Conservation (phyloP, 1,140 invertebrate genomes). For the Drosophila leontia region DNA sequence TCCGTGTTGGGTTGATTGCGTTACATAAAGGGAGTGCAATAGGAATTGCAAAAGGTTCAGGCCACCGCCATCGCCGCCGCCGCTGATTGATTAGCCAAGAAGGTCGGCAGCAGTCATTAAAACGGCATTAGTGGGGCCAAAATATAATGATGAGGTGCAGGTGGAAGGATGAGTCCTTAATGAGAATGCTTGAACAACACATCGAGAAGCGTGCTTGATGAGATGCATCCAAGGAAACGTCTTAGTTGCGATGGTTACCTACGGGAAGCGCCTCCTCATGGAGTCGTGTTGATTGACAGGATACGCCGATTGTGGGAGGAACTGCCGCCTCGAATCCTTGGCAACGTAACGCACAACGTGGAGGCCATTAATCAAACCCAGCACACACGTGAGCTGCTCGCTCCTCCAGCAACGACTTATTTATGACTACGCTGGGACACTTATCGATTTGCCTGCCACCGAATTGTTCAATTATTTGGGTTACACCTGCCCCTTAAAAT, state of each 20-base stretch:
- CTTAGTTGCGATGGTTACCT: conserved; percentile 44
- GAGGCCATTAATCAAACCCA: conserved; percentile 59
- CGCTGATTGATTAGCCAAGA: conserved; percentile 29
- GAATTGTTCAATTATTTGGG: conserved; percentile 62
- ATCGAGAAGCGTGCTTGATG: conserved; percentile 53
- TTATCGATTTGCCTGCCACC: conserved; percentile 77
- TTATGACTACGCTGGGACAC: conserved; percentile 56
- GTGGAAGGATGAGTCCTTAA: conserved; percentile 34
- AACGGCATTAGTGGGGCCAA: conserved; percentile 23
- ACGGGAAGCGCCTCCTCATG: conserved; percentile 56
- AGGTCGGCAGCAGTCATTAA: conserved; percentile 25
- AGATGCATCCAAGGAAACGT: conserved; percentile 25
- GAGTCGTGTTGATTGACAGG: conserved; percentile 70
- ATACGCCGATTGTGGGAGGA: conserved; percentile 36
- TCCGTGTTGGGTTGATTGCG: conserved; percentile 29
- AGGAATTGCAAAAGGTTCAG: conserved; percentile 18
- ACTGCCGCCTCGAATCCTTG: conserved; percentile 7
- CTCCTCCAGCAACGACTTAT: conserved; percentile 52
- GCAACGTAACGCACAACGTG: conserved; percentile 8
- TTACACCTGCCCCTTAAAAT: conserved; percentile 13
- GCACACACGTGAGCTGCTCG: conserved; percentile 51
- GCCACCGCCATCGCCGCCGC: neutral
- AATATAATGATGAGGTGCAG: conserved; percentile 29
- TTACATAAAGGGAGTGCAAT: conserved; percentile 35
- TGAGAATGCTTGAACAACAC: conserved; percentile 48